Base-by-base conservation (phyloP, 2,113 vertebrate genomes). In the Aythya baeri region DNA sequence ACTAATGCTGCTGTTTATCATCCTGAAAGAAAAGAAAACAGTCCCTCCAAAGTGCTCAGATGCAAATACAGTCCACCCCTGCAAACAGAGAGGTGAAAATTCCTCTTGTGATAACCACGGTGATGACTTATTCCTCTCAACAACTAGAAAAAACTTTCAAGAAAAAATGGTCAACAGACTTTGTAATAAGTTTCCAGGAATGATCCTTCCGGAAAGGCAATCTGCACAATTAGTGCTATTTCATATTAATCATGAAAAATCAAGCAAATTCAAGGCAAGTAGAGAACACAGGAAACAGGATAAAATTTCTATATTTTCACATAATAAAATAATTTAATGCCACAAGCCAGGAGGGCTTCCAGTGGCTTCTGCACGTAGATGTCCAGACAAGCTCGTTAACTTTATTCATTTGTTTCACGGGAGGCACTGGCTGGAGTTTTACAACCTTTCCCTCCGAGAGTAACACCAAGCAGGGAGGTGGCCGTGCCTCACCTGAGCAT, bases 51-150 rank as follows among this genome's bases (percentile, higher is more conserved):
- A 11, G 7, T 27, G 38, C 66, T 17, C 26, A 5, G 61, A 7
- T 5, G 52, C 32, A 23, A 11, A 20, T 13, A 0, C 0, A 7
- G 5, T 11, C 44, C 81, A 4, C 7, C 3, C 0, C 34, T 55
- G 21, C 44, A 55, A 11, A 0, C 41, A 10, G 66, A 7, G 18
- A 22, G 49, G 66, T 54, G 86, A 36, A 32, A 1, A 31, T 9
- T 86, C 88, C 61, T 59, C 65, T 11, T 1, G 0, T 13, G 61
- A 8, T 2, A 25, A 7, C 55, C 41, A 3, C 26, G 0, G 41
- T 0, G 41, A 31, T 14, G 57, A 4, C 52, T 67, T 25, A 2
- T 46, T 38, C 29, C 18, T 68, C 49, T 26, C 83, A 31, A 3
- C 16, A 0, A 2, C 70, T 17, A 38, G 66, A 36, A 62, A 62